Evolutionary conservation across 1,140 invertebrate species (phyloP), one percentile per base, ranked within the genome.

Genomic region (Drosophila pachea): DNA sequence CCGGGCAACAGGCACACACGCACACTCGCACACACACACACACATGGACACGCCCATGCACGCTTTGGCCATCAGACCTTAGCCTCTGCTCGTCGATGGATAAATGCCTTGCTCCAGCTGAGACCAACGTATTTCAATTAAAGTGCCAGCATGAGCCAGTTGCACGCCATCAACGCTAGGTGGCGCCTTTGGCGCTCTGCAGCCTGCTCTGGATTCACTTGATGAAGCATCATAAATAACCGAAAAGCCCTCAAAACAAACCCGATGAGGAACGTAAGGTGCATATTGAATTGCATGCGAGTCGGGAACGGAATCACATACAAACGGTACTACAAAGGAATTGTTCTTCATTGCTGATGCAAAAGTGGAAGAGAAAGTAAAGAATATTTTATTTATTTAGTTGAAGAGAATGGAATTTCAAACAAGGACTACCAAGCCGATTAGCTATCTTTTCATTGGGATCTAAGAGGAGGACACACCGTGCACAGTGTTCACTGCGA

Each of bases 51-150:
- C 33, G 47, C 54, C 16, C 22, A 40, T 16, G 7, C n/a, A 2
- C 12, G 29, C 32, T 12, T 16, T 32, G 12, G 52, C 40, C 45
- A 43, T 0, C 29, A 36, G 16, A 64, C 59, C 54, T 61, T 43
- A 45, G 49, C 40, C 45, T 7, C 48, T 42, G 47, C 14, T 29
- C n/a, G 60, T 61, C 69, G 62, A 84, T 79, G 79, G 58, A 59
- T 76, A 62, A 64, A 76, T 66, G 73, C 76, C 73, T 49, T 29
- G 36, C 35, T 12, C 55, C 81, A 86, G 67, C 82, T 86, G 81
- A 59, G 67, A 70, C 53, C 71, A 67, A 81, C 81, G 81, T 86
- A 86, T 86, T 86, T 86, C 81, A 86, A 86, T 86, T 86, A 86
- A 86, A 74, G 77, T 86, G 63, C 81, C 81, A 72, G 58, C 81